Evolutionary conservation across 1,140 invertebrate genomes (phyloP).

Genomic region (Ceratitis capitata): DNA sequence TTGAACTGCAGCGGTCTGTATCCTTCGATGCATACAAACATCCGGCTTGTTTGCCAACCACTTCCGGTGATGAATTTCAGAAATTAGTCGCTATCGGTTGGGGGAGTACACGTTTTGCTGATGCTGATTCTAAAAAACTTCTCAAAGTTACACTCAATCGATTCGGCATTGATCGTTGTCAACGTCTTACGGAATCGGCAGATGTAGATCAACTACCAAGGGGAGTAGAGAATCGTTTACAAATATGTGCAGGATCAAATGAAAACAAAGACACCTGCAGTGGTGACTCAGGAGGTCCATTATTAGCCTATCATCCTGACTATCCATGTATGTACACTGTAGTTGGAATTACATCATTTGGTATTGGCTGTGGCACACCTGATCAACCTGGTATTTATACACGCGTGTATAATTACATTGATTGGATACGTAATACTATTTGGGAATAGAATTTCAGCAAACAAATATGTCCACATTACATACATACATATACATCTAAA

Average conservation of each 20-base stretch:
- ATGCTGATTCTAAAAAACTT: constrained; percentile 56
- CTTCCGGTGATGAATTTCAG: constrained; percentile 42
- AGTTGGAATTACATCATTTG: constrained; percentile 57
- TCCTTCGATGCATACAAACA: constrained; percentile 55
- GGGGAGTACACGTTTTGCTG: constrained; percentile 49
- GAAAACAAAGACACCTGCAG: constrained; percentile 65
- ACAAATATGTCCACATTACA: too few species aligned
- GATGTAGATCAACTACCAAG: constrained; percentile 57
- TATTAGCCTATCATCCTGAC: constrained; percentile 52
- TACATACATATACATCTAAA: too few species aligned
- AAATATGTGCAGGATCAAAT: constrained; percentile 76
- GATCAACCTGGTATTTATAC: constrained; percentile 58
- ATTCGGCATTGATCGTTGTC: constrained; percentile 47
- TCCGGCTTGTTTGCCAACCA: constrained; percentile 57
- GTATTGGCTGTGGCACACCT: constrained; percentile 52
- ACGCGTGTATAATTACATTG: constrained; percentile 53
- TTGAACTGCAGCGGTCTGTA: constrained; percentile 49
- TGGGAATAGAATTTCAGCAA: neutral
- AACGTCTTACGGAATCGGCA: constrained; percentile 2
- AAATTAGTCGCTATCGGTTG: constrained; percentile 56
- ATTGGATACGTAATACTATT: constrained; percentile 51
- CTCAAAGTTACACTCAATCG: constrained; percentile 67
- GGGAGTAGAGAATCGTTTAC: constrained; percentile 67
- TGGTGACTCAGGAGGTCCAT: constrained; percentile 60
- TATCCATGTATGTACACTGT: constrained; percentile 59